Evolutionary conservation across 2,797 vertebrate genomes (phyloP).

Genomic region (Brachyrhaphis roseni): DNA sequence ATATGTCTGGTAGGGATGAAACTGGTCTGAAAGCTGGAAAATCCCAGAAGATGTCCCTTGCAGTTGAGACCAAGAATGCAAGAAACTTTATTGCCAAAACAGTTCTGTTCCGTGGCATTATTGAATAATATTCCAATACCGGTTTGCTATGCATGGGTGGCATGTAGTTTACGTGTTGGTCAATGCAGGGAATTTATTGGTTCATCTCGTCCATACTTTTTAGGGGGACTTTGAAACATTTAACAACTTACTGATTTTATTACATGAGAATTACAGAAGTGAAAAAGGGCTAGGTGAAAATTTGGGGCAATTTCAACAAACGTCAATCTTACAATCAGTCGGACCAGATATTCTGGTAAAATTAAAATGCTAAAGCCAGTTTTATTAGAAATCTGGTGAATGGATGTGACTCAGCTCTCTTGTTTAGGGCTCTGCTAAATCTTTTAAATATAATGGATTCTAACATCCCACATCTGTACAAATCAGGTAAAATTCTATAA

Average conservation of each 20-base stretch:
- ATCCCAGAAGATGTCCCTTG: conserved; percentile 48
- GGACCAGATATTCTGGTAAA: not conserved
- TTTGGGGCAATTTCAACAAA: not conserved
- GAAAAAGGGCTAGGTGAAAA: not conserved
- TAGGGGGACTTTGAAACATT: not conserved
- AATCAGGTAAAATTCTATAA: not conserved
- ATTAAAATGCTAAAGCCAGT: not conserved
- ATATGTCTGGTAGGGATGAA: conserved; percentile 56
- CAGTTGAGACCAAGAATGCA: conserved; percentile 57
- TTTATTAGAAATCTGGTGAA: not conserved
- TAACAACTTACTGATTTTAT: not conserved
- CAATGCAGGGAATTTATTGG: not conserved
- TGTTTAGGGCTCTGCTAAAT: not conserved
- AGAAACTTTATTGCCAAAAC: conserved; percentile 36
- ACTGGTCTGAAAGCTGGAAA: conserved; percentile 44
- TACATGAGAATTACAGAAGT: not conserved
- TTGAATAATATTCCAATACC: not conserved
- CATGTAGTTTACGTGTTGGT: not conserved
- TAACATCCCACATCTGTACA: not conserved
- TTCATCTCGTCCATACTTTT: not conserved
- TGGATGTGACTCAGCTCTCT: not conserved
- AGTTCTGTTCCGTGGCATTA: conserved; percentile 35
- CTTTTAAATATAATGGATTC: not conserved
- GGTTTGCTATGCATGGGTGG: not conserved
- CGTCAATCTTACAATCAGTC: not conserved